phyloP scores from a whole-genome alignment of 2,888 invertebrate genomes.

The Pseudococcus jackbeardsleyi region DNA sequence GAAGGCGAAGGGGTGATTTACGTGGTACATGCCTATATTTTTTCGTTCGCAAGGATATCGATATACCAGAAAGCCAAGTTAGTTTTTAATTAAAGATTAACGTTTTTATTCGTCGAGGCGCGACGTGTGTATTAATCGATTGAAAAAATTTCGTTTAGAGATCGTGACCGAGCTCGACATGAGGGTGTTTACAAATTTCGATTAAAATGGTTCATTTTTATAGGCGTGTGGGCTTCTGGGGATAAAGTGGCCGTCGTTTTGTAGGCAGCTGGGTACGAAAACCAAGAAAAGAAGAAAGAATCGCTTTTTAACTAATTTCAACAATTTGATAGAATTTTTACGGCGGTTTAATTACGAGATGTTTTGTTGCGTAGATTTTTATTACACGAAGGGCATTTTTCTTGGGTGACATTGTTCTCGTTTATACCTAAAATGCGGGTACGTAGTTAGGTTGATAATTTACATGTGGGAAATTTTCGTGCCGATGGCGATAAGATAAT shows the following conservation, averaged over 20 bases:
- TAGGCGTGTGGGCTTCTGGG: neutral
- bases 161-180: constrained; percentile 2
- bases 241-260: neutral
- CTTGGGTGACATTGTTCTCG: neutral
- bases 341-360: neutral
- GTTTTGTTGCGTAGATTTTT: neutral
- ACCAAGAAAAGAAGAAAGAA: neutral
- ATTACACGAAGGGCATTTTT: neutral
- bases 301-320: constrained; percentile 9
- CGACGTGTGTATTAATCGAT: constrained; percentile 36
- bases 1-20: neutral
- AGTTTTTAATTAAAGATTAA: constrained; percentile 54
- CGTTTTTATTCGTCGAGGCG: constrained; percentile 18
- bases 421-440: neutral
- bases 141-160: constrained; percentile 34
- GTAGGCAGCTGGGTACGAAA: neutral
- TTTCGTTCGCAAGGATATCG: neutral
- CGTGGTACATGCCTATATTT: neutral
- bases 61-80: neutral
- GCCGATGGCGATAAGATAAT: neutral
- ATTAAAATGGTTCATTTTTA: constrained; percentile 7
- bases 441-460: neutral
- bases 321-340: constrained; percentile 27
- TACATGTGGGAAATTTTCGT: neutral
- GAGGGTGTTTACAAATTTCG: constrained; percentile 20